Conservation (phyloP, 2,797 vertebrate genomes). For the Thamnophis elegans region DNA sequence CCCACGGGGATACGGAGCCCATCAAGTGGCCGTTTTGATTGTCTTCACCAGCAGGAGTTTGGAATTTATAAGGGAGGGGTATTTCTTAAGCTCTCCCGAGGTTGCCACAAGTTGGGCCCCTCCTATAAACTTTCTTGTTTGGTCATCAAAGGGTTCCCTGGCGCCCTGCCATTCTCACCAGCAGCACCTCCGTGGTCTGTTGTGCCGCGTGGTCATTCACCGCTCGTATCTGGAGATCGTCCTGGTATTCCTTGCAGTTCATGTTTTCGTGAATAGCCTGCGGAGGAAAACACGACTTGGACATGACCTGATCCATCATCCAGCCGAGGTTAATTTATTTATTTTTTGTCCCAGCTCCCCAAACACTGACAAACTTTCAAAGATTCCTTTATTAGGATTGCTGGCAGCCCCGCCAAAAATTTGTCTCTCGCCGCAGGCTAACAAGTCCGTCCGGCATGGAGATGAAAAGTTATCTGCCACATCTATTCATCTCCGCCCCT, state of each 20-base stretch:
- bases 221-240: slow-evolving; percentile 79
- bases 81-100: neutral
- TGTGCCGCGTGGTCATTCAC: slow-evolving; percentile 80
- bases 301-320: no score
- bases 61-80: no score
- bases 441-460: no score
- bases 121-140: neutral
- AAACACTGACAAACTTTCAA: no score
- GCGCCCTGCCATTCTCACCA: slow-evolving; percentile 62
- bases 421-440: no score
- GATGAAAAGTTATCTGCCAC: no score
- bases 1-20: neutral
- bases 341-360: no score
- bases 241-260: slow-evolving; percentile 89
- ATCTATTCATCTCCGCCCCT: no score
- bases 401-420: no score
- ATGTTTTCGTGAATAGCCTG: slow-evolving; percentile 84
- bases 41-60: neutral
- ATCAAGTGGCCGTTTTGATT: neutral
- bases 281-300: neutral
- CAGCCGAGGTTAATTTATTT: neutral
- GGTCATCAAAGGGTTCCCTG: neutral
- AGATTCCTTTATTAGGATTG: no score
- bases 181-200: slow-evolving; percentile 80
- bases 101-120: neutral